These are phyloP conservation scores for Plebejus anna DNA, from an alignment of 2,888 invertebrate species.

Conservation along the genomic window DNA sequence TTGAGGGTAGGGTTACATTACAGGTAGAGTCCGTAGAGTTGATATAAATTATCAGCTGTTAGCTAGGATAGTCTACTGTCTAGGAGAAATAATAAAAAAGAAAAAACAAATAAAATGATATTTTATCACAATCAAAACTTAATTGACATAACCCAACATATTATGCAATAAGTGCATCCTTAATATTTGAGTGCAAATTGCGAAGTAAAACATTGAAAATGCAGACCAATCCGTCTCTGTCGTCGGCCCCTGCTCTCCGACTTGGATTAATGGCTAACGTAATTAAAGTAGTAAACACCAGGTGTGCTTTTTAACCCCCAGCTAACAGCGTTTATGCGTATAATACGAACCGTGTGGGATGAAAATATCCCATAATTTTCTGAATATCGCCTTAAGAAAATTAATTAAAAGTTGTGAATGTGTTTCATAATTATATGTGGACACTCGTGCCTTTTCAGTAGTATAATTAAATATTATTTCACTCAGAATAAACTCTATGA, in stretches of 20 bases:
- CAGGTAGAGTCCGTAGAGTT: too few species aligned
- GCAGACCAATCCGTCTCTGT: conserved; percentile 62
- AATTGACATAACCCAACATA: neutral
- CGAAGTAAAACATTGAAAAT: conserved; percentile 43
- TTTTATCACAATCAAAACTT: neutral
- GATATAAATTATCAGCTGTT: neutral
- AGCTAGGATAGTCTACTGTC: neutral
- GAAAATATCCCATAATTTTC: conserved; percentile 23
- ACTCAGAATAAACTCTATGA: conserved; percentile 17
- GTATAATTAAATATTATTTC: conserved; percentile 28
- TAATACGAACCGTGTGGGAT: conserved; percentile 37
- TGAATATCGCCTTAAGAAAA: conserved; percentile 29
- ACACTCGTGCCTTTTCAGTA: conserved; percentile 20
- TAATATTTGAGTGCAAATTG: conserved; percentile 29
- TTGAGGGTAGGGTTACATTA: too few species aligned
- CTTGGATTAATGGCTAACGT: conserved; percentile 64
- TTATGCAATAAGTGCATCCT: conserved; percentile 16
- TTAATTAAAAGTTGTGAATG: conserved; percentile 16
- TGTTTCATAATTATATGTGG: conserved; percentile 25
- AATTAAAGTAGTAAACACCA: conserved; percentile 71
- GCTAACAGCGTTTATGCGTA: conserved; percentile 42
- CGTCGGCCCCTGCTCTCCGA: conserved; percentile 57
- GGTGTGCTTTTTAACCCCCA: conserved; percentile 53
- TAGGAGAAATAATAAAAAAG: neutral
- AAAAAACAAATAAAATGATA: neutral